Evolutionary conservation across 2,888 invertebrate genomes (phyloP).

Genomic region (Nomada fucata): DNA sequence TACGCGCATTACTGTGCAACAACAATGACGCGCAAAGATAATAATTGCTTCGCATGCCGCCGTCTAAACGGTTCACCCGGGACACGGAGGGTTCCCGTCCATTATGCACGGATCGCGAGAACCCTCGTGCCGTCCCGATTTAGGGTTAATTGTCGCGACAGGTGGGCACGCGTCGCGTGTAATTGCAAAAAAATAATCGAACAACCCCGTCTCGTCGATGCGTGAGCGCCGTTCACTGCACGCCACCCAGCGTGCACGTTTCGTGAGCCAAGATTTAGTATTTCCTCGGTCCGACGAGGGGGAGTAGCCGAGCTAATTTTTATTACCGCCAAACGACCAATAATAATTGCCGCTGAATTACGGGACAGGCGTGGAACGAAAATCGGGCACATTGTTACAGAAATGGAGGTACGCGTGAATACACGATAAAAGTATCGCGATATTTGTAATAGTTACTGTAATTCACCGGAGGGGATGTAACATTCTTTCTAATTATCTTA

Average conservation of each 20-base stretch:
- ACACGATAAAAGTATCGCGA: no score
- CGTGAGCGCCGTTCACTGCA: neutral
- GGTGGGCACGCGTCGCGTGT: constrained; percentile 3
- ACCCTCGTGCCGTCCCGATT: constrained; percentile 11
- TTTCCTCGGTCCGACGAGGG: no score
- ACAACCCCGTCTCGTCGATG: neutral
- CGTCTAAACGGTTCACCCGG: constrained; percentile 31
- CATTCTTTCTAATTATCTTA: no score
- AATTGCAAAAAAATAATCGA: constrained; percentile 22
- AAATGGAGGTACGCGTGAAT: no score
- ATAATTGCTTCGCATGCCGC: constrained; percentile 34
- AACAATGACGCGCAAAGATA: constrained; percentile 39
- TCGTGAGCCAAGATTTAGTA: neutral
- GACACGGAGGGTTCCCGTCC: constrained; percentile 35
- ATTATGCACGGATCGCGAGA: constrained; percentile 28
- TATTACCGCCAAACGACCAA: no score
- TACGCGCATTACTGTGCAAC: constrained; percentile 7
- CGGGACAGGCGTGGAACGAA: no score
- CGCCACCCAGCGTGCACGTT: neutral
- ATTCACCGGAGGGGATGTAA: no score
- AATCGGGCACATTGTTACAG: no score
- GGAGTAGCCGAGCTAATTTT: no score
- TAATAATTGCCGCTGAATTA: no score
- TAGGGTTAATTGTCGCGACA: constrained; percentile 34
- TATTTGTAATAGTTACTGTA: no score